Evolutionary conservation across 2,888 invertebrate species (phyloP).

Genomic region (Meiosimyza platycephala): DNA sequence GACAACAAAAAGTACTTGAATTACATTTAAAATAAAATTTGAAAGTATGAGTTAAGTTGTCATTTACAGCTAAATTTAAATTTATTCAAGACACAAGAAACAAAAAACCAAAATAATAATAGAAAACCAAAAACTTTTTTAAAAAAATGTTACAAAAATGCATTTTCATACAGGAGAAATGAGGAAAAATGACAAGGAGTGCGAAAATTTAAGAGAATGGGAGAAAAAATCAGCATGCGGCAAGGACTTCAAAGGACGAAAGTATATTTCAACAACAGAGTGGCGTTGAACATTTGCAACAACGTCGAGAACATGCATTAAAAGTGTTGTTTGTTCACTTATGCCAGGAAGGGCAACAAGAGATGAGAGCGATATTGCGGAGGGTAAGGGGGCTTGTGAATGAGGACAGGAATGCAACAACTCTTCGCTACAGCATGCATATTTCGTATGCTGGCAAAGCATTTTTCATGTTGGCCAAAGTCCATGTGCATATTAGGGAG

Average conservation of each 20-base stretch:
- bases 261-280: constrained; percentile 8
- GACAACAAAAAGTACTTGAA: too few species aligned
- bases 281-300: too few species aligned
- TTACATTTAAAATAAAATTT: background rate
- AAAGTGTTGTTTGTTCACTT: too few species aligned
- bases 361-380: too few species aligned
- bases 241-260: constrained; percentile 11
- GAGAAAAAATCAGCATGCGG: background rate
- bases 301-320: too few species aligned
- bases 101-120: background rate
- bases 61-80: constrained; percentile 15
- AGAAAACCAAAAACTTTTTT: background rate
- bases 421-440: too few species aligned
- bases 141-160: constrained; percentile 3
- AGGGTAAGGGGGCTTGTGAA: too few species aligned
- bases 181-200: background rate
- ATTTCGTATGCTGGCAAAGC: too few species aligned
- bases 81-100: constrained; percentile 1
- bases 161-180: background rate
- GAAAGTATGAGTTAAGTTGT: constrained; percentile 2
- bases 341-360: too few species aligned
- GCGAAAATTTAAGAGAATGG: background rate
- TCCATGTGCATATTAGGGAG: too few species aligned
- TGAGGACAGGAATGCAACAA: too few species aligned
- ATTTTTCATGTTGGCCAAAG: too few species aligned